Evolutionary conservation across 2,888 invertebrate genomes (phyloP), one percentile per base, ranked within the genome.

Genomic region (Euzetes globulus): DNA sequence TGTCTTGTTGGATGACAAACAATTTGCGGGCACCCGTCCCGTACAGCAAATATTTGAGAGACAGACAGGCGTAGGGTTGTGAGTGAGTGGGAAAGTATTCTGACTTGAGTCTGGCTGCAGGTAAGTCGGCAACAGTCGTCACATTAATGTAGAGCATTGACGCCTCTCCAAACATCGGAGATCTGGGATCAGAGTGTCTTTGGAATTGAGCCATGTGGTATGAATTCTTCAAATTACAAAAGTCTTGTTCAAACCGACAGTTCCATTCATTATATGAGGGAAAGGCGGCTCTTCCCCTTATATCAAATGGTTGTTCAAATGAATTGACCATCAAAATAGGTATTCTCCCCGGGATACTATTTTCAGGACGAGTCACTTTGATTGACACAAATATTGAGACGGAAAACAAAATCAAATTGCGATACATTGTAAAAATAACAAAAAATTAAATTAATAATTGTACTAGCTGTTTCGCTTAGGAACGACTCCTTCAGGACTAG

Each of bases 31-130:
- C 41, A 22, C 68, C 68, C 22, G 68, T 68, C 19, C 68, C 68
- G 13, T 68, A 68, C 68, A 68, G 22, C 11, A 68, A 15, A 68
- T 68, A 68, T 22, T 4, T 68, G 3, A 68, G 4, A 15, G 19
- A 41, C 1, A 68, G 45, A 25, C 68, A 68, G n/a, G 45, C 68
- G 7, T 5, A 17, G n/a, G 68, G 6, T 11, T 68, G 22, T 13
- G 45, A 45, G 1, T 22, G 1, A 22, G 68, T 11, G 13, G 13
- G 19, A 13, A 68, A 68, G 13, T 68, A 68, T 1, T 68, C 68
- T 22, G 68, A n/a, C 33, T 68, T 45, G 45, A 68, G 68, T 68
- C 68, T 37, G 29, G 45, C 68, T 15, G 68, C 68, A 13, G n/a
- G 68, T 7, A 45, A 45, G 25, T 22, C 4, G 22, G 22, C 68